Conservation (phyloP, 2,888 invertebrate genomes). For the Heteropelma amictum region DNA sequence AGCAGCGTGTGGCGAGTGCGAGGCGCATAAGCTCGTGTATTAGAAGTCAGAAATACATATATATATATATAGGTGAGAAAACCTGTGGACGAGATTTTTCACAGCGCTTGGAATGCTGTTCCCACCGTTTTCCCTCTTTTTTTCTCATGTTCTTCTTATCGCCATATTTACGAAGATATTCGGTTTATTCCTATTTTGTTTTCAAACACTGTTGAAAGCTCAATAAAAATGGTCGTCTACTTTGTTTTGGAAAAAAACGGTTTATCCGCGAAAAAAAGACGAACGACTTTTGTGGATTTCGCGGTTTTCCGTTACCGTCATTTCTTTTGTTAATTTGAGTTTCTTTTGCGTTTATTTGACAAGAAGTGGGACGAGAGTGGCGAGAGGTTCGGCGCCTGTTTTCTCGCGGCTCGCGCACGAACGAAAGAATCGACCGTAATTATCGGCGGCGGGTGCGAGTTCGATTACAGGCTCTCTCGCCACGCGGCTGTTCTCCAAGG, state of each 20-base stretch:
- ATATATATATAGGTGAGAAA: constrained; percentile 13
- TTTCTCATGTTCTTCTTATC: not conserved
- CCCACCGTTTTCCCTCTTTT: not conserved
- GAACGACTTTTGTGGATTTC: constrained; percentile 34
- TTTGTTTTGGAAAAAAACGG: not conserved
- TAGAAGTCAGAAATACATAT: constrained; percentile 15
- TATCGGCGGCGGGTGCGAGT: constrained; percentile 61
- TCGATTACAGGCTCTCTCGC: constrained; percentile 57
- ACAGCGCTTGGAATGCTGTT: constrained; percentile 9
- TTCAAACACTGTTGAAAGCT: no score
- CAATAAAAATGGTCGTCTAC: not conserved
- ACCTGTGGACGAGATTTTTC: constrained; percentile 20
- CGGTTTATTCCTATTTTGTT: not conserved
- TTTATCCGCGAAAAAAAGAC: constrained; percentile 9
- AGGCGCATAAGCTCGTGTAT: not conserved
- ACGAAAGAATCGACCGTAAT: constrained; percentile 55
- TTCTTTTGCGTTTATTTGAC: constrained; percentile 7
- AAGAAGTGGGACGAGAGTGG: not conserved
- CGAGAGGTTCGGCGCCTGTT: constrained; percentile 38
- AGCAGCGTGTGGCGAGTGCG: constrained; percentile 14
- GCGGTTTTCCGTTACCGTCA: no score
- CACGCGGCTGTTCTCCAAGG: constrained; percentile 17
- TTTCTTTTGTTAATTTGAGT: constrained; percentile 7
- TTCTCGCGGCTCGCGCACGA: constrained; percentile 41
- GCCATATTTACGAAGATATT: no score